Conservation (phyloP, 2,888 invertebrate genomes). For the Drosophila gaucha region DNA sequence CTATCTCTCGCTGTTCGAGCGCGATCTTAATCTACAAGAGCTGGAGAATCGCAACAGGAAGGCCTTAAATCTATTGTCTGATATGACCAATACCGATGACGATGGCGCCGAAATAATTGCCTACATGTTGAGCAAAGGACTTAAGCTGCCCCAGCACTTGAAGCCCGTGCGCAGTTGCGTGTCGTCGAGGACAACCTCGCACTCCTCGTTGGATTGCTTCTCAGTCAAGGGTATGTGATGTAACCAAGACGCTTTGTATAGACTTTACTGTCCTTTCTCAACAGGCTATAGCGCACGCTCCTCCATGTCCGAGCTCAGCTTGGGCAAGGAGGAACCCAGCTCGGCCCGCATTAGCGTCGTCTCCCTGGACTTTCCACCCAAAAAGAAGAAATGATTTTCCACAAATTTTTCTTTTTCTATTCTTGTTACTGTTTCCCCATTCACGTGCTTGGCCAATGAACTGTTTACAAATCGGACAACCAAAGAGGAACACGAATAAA, state of each 20-base stretch:
- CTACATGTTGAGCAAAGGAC: constrained; percentile 78
- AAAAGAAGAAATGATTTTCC: constrained; percentile 43
- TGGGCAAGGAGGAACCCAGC: constrained; percentile 46
- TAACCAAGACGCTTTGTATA: not conserved
- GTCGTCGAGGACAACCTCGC: constrained; percentile 80
- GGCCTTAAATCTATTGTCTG: constrained; percentile 86
- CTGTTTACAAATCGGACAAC: constrained; percentile 67
- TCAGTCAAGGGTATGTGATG: constrained; percentile 65
- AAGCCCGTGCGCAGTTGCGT: constrained; percentile 71
- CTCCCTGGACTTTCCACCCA: constrained; percentile 75
- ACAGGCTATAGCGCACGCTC: constrained; percentile 57
- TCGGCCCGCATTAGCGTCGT: constrained; percentile 74
- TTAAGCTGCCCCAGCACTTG: constrained; percentile 82
- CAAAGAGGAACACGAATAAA: constrained; percentile 58
- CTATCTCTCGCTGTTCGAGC: constrained; percentile 73
- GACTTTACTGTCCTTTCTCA: not conserved
- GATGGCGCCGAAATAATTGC: constrained; percentile 79
- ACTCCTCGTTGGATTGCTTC: constrained; percentile 61
- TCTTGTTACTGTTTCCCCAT: not conserved
- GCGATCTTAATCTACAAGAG: constrained; percentile 86
- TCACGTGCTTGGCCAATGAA: constrained; percentile 53
- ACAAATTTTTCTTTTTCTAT: not conserved
- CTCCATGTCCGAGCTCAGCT: constrained; percentile 58
- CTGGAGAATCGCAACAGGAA: constrained; percentile 87
- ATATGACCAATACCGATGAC: constrained; percentile 84